Conservation (phyloP, 2,113 vertebrate species). For the Talpa occidentalis region DNA sequence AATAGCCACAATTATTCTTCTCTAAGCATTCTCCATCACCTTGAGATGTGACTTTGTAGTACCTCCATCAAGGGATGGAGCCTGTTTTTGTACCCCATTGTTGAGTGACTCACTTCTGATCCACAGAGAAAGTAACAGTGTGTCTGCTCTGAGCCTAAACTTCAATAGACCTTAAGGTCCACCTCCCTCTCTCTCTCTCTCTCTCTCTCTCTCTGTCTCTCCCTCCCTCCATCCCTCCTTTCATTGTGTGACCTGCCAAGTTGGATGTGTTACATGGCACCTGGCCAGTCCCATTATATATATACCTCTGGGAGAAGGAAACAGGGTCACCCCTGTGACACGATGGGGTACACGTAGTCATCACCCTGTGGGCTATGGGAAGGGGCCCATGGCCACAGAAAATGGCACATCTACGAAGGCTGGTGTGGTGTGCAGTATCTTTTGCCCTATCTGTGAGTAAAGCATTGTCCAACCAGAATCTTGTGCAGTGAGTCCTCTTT, state of each 20-base stretch:
- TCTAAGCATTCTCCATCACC: neutral
- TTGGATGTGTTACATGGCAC: neutral
- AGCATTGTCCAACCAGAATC: neutral
- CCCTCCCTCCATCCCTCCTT: neutral
- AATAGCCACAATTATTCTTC: neutral
- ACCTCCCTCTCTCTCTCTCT: neutral
- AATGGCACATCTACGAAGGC: neutral
- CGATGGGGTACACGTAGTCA: rapidly evolving
- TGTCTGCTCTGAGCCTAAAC: neutral
- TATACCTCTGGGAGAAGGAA: neutral
- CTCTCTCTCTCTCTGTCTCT: neutral
- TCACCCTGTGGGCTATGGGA: neutral
- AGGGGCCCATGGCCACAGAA: neutral
- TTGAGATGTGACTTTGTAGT: neutral
- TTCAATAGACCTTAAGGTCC: neutral
- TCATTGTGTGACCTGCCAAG: neutral
- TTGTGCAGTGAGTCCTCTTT: neutral
- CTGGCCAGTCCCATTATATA: neutral
- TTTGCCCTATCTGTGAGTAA: neutral
- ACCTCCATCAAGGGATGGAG: neutral
- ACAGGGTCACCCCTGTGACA: too few species aligned
- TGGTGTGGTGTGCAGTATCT: neutral
- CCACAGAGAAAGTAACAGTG: neutral
- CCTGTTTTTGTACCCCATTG: neutral
- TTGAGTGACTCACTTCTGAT: neutral